Evolutionary conservation across 2,888 invertebrate genomes (phyloP).

Genomic region (Scaptomyza polygonia): DNA sequence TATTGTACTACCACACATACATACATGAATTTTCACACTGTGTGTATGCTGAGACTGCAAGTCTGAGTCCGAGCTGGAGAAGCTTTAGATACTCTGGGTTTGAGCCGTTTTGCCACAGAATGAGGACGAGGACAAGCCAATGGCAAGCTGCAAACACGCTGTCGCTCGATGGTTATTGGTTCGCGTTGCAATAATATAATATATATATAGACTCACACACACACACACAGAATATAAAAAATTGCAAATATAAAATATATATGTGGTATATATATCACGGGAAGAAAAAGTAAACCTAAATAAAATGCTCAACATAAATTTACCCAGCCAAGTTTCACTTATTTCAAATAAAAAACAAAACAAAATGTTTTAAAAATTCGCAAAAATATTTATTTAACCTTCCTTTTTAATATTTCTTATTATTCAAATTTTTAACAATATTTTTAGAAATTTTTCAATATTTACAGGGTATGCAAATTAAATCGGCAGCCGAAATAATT

Average conservation of each 20-base stretch:
- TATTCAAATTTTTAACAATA: no score
- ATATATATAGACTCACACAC: constrained; percentile 54
- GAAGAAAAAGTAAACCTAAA: no score
- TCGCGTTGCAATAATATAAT: constrained; percentile 82
- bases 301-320: background rate
- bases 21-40: background rate
- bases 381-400: no score
- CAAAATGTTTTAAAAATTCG: no score
- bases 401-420: background rate
- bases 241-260: constrained; percentile 72
- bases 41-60: constrained; percentile 13
- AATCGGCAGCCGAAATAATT: constrained; percentile 20
- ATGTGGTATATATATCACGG: background rate
- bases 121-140: constrained; percentile 66
- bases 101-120: constrained; percentile 27
- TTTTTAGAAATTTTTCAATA: no score
- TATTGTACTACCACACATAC: constrained; percentile 35
- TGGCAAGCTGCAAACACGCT: constrained; percentile 77
- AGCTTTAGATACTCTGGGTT: constrained; percentile 37
- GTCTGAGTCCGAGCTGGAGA: constrained; percentile 34
- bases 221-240: constrained; percentile 63
- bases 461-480: constrained; percentile 30
- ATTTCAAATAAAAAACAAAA: no score
- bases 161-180: constrained; percentile 83
- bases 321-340: constrained; percentile 2